These are phyloP conservation scores for Tympanuchus pallidicinctus DNA, from an alignment of 2,113 vertebrate species.

Conservation along the genomic window DNA sequence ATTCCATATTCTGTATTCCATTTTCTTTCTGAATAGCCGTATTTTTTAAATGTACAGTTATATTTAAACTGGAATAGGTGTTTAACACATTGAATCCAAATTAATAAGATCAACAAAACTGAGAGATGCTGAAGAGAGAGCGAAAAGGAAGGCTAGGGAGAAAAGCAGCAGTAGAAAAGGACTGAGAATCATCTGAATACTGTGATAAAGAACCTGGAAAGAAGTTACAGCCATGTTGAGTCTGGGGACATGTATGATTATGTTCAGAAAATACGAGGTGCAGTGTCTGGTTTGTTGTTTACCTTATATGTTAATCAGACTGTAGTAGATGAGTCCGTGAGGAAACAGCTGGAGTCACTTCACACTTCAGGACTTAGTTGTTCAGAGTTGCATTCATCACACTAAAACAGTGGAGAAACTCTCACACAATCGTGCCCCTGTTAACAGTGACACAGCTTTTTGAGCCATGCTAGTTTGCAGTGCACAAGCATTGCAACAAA, in stretches of 20 bases:
- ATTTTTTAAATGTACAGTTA: background rate
- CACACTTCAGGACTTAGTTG: background rate
- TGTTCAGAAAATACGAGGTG: background rate
- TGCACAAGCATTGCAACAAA: background rate
- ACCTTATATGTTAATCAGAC: background rate
- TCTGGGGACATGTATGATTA: background rate
- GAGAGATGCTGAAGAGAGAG: background rate
- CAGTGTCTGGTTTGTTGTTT: background rate
- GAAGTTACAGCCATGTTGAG: background rate
- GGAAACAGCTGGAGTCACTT: background rate
- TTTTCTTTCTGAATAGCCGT: background rate
- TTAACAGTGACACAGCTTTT: background rate
- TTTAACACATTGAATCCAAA: background rate
- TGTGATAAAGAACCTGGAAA: background rate
- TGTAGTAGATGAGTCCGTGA: background rate
- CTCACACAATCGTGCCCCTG: accelerated
- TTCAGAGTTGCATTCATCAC: background rate
- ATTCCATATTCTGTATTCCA: background rate
- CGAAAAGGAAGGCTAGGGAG: background rate
- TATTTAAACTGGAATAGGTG: background rate
- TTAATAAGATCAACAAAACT: background rate
- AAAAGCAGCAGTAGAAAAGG: background rate
- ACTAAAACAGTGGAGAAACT: background rate
- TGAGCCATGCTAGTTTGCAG: background rate
- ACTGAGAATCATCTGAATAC: background rate